A percentile compares a stretch with the other conserved stretches of the same genome.
Conservation (phyloP, 2,113 vertebrate genomes). For the Rallus limicola region DNA sequence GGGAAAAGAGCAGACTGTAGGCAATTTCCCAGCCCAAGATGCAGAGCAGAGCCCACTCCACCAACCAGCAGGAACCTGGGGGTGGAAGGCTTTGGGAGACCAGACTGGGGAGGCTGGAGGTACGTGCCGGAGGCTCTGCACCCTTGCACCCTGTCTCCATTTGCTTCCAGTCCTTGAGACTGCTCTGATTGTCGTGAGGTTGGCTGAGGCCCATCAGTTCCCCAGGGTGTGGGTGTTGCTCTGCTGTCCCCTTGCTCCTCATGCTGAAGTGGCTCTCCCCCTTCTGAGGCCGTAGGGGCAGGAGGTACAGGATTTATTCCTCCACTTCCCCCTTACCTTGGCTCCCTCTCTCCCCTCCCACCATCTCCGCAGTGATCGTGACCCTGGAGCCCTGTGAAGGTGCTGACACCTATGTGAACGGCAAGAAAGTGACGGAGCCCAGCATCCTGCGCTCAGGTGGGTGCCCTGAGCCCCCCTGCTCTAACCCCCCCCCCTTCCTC, state of each 20-base stretch:
- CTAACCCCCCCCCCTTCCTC: background rate
- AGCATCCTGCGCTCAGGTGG: conserved; percentile 92
- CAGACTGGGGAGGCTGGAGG: background rate
- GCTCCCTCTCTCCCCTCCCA: background rate
- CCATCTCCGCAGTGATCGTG: conserved; percentile 75
- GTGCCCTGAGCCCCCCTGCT: background rate
- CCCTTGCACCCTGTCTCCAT: background rate
- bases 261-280: background rate
- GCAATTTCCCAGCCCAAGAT: fast-evolving
- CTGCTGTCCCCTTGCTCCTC: fast-evolving
- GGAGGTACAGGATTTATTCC: background rate
- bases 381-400: conserved; percentile 93
- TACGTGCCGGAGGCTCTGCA: background rate
- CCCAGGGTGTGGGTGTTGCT: background rate
- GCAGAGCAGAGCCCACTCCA: background rate
- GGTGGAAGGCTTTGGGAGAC: background rate
- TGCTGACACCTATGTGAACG: conserved; percentile 94
- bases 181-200: background rate
- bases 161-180: background rate
- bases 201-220: background rate
- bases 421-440: conserved; percentile 92
- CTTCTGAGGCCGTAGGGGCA: background rate
- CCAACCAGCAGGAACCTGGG: background rate
- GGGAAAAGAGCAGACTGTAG: background rate
- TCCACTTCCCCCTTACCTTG: background rate